Percentiles rank a stretch among this genome's conserved stretches.
Conservation (phyloP, 2,797 vertebrate genomes). For the Trichosurus vulpecula region DNA sequence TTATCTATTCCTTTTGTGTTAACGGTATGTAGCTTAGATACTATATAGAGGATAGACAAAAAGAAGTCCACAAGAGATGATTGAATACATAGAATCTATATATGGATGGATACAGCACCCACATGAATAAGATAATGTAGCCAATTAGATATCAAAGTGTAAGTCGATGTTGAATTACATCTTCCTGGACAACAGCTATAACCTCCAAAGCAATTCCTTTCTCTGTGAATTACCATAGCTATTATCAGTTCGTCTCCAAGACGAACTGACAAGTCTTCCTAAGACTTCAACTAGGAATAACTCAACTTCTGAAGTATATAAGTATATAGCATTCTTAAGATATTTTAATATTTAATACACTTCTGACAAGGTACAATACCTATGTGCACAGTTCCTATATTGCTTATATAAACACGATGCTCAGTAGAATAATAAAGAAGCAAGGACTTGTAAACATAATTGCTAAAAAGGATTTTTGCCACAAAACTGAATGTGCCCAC, state of each 20-base stretch:
- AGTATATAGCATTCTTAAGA: neutral
- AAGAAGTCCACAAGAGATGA: neutral
- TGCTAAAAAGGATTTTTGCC: neutral
- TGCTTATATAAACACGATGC: neutral
- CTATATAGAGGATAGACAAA: neutral
- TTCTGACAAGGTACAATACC: neutral
- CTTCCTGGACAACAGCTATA: neutral
- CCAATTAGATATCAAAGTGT: neutral
- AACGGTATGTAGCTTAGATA: neutral
- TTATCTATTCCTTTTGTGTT: neutral
- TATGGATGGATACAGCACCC: neutral
- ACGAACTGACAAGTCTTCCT: neutral
- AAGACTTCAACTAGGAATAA: neutral
- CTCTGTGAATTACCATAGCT: neutral
- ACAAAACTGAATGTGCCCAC: neutral
- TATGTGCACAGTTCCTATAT: neutral
- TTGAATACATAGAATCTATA: neutral
- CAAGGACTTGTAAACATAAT: neutral
- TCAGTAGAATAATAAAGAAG: neutral
- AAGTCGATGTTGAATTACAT: neutral
- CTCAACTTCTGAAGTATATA: neutral
- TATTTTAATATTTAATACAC: neutral
- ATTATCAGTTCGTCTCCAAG: neutral
- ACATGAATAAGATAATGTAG: neutral
- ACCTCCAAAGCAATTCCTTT: neutral